A percentile compares a stretch with the other conserved stretches of the same genome.
Conservation (phyloP, 2,888 invertebrate genomes). For the Calliphora vomitoria region DNA sequence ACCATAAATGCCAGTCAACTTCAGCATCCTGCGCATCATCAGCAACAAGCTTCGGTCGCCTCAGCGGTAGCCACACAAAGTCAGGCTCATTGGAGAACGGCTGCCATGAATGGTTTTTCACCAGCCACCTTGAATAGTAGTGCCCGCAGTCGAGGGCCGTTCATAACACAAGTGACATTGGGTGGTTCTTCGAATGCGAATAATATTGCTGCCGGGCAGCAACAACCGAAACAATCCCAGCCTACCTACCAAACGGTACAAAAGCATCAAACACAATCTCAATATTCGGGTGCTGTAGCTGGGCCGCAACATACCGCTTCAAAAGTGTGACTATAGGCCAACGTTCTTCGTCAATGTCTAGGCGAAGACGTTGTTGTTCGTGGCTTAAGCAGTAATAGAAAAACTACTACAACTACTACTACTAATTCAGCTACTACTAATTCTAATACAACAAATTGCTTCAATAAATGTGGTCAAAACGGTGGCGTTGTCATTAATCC, state of each 20-base stretch:
- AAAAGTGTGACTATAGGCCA: conserved; percentile 85
- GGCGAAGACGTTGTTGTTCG: conserved; percentile 80
- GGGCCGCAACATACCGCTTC: conserved; percentile 83
- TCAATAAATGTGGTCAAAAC: conserved; percentile 46
- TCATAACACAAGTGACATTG: conserved; percentile 87
- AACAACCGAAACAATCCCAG: conserved; percentile 72
- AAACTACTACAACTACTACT: conserved; percentile 75
- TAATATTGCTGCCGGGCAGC: conserved; percentile 83
- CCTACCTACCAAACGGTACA: conserved; percentile 83
- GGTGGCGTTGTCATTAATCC: conserved; percentile 3
- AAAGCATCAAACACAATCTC: conserved; percentile 77
- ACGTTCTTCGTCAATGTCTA: conserved; percentile 75
- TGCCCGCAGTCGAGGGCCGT: conserved; percentile 86
- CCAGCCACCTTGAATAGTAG: conserved; percentile 82
- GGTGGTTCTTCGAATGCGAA: conserved; percentile 86
- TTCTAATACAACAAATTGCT: conserved; percentile 39
- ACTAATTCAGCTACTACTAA: conserved; percentile 39
- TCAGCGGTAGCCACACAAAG: conserved; percentile 76
- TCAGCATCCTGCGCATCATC: conserved; percentile 75
- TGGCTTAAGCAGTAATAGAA: conserved; percentile 75
- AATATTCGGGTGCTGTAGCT: conserved; percentile 78
- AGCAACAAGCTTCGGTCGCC: conserved; percentile 79
- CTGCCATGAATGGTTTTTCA: conserved; percentile 82
- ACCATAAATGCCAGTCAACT: conserved; percentile 80
- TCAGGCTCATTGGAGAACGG: conserved; percentile 83